These are phyloP conservation scores for Stratiomys singularior DNA, from an alignment of 2,888 invertebrate species.

Conservation along the genomic window DNA sequence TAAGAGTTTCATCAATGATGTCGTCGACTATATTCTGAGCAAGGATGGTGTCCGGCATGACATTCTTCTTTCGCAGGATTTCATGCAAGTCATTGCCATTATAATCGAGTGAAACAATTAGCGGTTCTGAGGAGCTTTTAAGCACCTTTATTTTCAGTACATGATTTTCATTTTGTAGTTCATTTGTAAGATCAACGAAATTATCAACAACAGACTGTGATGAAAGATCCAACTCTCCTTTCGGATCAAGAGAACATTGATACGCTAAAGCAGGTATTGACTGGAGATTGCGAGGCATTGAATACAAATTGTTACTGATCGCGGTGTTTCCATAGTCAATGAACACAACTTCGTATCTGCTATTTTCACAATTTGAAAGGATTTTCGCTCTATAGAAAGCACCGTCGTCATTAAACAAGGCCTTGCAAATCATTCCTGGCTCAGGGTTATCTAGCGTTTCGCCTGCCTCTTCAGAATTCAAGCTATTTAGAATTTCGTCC, in stretches of 20 bases:
- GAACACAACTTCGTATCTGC: slow-evolving; percentile 76
- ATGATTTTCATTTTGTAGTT: slow-evolving; percentile 51
- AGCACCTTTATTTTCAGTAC: neutral
- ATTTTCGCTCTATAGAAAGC: slow-evolving; percentile 91
- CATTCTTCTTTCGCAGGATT: slow-evolving; percentile 58
- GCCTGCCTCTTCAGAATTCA: slow-evolving; percentile 51
- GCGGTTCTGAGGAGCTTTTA: slow-evolving; percentile 61
- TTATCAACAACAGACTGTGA: slow-evolving; percentile 60
- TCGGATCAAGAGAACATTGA: slow-evolving; percentile 70
- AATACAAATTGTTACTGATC: slow-evolving; percentile 69
- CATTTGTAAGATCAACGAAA: neutral
- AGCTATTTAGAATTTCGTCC: slow-evolving; percentile 59
- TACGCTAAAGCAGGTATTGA: slow-evolving; percentile 69
- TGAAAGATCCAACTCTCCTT: slow-evolving; percentile 66
- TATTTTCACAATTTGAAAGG: slow-evolving; percentile 77
- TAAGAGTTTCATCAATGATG: neutral
- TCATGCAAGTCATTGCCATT: slow-evolving; percentile 68
- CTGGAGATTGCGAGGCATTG: slow-evolving; percentile 70
- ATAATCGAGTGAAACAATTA: slow-evolving; percentile 70
- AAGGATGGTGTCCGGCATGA: neutral
- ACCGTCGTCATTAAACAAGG: slow-evolving; percentile 82
- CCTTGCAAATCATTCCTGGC: slow-evolving; percentile 72
- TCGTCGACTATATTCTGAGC: neutral
- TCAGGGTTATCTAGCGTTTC: slow-evolving; percentile 47
- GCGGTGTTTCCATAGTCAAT: slow-evolving; percentile 76